Percentiles rank a stretch among this genome's conserved stretches.
These are phyloP conservation scores for Cyprinodon tularosa DNA, from an alignment of 2,113 vertebrate genomes.

Conservation along the genomic window DNA sequence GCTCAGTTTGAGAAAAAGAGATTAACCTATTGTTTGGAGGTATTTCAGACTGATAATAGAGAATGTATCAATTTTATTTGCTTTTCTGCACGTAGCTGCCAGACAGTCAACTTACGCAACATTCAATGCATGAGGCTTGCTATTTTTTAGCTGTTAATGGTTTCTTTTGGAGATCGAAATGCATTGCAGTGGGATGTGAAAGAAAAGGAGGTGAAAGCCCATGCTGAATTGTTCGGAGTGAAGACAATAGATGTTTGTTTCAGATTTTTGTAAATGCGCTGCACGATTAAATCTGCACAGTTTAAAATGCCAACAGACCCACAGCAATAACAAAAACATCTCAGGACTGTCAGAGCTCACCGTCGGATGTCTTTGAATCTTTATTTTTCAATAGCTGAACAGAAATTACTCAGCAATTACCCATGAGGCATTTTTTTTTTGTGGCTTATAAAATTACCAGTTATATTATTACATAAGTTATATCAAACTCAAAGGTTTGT, in stretches of 20 bases:
- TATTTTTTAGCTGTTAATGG: conserved; percentile 13
- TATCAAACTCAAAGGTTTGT: background rate
- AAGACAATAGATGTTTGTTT: background rate
- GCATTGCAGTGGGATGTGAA: conserved; percentile 29
- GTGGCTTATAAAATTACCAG: background rate
- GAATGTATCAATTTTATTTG: background rate
- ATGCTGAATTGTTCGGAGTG: background rate
- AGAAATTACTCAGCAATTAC: background rate
- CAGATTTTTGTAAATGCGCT: conserved; percentile 3
- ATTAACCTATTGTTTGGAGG: background rate
- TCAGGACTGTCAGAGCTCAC: background rate
- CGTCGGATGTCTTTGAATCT: conserved; percentile 17
- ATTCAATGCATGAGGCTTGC: conserved; percentile 14
- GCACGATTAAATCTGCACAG: background rate
- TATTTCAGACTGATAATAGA: background rate
- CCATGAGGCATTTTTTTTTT: background rate
- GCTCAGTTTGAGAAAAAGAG: background rate
- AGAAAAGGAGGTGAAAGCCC: conserved; percentile 15
- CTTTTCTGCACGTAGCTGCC: background rate
- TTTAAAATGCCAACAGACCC: background rate
- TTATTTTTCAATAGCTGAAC: background rate
- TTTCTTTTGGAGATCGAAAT: conserved; percentile 19
- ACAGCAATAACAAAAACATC: background rate
- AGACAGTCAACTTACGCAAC: conserved; percentile 2
- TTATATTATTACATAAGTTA: background rate